Evolutionary conservation across 2,888 invertebrate species (phyloP).

Genomic region (Amphiduros pacificus): DNA sequence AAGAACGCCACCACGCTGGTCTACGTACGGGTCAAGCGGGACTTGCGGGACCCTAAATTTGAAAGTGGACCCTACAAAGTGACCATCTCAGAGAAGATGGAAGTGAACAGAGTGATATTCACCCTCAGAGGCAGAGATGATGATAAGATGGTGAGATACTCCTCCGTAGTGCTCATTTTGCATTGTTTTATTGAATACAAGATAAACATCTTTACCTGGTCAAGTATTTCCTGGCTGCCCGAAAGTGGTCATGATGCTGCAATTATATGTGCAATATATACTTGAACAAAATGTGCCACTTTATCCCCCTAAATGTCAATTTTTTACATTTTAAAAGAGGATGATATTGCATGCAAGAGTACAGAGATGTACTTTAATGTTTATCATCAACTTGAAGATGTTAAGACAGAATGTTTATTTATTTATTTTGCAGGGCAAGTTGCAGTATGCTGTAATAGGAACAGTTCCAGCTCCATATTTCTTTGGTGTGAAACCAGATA

Average conservation of each 20-base stretch:
- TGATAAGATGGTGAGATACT: constrained; percentile 35
- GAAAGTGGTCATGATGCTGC: too few species aligned
- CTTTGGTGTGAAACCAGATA: constrained; percentile 20
- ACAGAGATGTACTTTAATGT: too few species aligned
- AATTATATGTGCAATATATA: too few species aligned
- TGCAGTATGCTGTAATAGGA: constrained; percentile 33
- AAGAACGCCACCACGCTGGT: constrained; percentile 30
- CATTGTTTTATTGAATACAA: background rate
- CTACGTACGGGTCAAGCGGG: constrained; percentile 36
- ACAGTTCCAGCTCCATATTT: constrained; percentile 33
- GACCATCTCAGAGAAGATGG: constrained; percentile 37
- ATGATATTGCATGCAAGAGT: too few species aligned
- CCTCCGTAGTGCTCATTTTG: background rate
- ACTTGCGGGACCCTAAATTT: constrained; percentile 28
- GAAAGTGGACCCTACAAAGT: constrained; percentile 21
- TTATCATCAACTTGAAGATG: too few species aligned
- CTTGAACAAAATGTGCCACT: too few species aligned
- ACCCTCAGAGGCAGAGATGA: constrained; percentile 38
- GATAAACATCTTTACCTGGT: background rate
- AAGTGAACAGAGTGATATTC: constrained; percentile 37
- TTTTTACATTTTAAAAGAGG: too few species aligned
- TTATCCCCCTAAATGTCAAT: too few species aligned
- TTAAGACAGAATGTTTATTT: background rate
- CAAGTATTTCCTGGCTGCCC: too few species aligned
- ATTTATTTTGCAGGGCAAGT: constrained; percentile 28